Evolutionary conservation across 1,140 invertebrate species (phyloP), one percentile per base, ranked within the genome.

Genomic region (Drosophila tani): DNA sequence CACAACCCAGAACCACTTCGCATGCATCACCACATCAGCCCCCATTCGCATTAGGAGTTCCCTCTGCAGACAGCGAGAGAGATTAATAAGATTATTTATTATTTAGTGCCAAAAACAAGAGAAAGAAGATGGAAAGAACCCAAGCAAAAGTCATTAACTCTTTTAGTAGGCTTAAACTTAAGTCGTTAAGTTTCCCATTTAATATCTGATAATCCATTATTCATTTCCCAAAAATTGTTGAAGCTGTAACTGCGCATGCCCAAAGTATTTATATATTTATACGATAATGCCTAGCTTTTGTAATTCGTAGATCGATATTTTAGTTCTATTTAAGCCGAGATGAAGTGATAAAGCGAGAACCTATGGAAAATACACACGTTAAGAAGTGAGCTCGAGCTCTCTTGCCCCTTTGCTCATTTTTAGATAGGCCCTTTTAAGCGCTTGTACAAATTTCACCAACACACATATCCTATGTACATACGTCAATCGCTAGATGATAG

Each of bases 1-100:
- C 21, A 24, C 21, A 24, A 24, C 21, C 21, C 21, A 24, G 21
- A 24, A 3, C 21, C 21, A 24, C 21, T 24, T 24, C 21, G 21
- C 21, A 49, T 49, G 2, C 24, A 66, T 41, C 57, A 49, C 64
- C 45, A 46, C 69, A 66, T 60, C 67, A 7, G 51, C 12, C 57
- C 75, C 75, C 73, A 57, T 12, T 47, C 53, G 55, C 67, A 53
- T 45, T 60, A 50, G 46, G 53, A 74, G 60, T 75, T 83, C 57
- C 81, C 81, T 75, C 64, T 57, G 49, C 64, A 49, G 67, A 58
- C 35, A 67, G 59, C 67, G 76, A 90, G 85, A 87, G 85, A 87
- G 84, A 90, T 83, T 83, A 60, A 81, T 90, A 87, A 87, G 84
- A 90, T 84, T 88, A 87, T 88, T 90, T 88, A 87, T 87, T 87